Percentiles rank a stretch among this genome's conserved stretches.
Evolutionary conservation across 2,797 vertebrate species (phyloP).

Genomic region (Falco rusticolus): DNA sequence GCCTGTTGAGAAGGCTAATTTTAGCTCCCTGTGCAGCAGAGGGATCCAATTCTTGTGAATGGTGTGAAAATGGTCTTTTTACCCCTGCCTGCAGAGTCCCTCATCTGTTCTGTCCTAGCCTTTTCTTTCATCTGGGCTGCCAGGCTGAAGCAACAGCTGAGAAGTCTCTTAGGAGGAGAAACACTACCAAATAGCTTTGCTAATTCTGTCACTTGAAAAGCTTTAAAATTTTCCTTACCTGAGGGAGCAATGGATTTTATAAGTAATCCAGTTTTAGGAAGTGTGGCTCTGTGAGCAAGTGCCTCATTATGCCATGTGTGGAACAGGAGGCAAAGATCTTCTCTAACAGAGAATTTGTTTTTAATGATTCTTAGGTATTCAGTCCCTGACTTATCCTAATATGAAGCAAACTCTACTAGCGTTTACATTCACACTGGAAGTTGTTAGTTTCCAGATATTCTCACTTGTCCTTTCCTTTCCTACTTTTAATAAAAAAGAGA

Average conservation of each 20-base stretch:
- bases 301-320: not conserved
- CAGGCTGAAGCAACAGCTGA: conserved; percentile 17
- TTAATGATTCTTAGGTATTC: not conserved
- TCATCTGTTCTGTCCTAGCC: not conserved
- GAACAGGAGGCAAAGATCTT: not conserved
- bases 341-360: not conserved
- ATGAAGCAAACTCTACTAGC: not conserved
- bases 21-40: conserved; percentile 9
- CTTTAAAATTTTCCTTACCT: conserved; percentile 26
- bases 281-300: not conserved
- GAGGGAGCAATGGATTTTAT: conserved; percentile 23
- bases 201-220: conserved; percentile 37
- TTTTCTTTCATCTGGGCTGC: conserved; percentile 33
- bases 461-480: not conserved
- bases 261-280: conserved; percentile 25
- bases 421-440: not conserved
- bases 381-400: not conserved
- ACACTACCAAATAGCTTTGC: not conserved
- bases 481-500: not conserved
- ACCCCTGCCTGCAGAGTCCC: not conserved
- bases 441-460: not conserved
- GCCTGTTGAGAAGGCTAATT: conserved; percentile 13
- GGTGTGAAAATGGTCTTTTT: conserved; percentile 24
- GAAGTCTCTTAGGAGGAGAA: conserved; percentile 15
- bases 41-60: not conserved